Conservation (phyloP, 2,797 vertebrate species). For the Austrolebias charrua region DNA sequence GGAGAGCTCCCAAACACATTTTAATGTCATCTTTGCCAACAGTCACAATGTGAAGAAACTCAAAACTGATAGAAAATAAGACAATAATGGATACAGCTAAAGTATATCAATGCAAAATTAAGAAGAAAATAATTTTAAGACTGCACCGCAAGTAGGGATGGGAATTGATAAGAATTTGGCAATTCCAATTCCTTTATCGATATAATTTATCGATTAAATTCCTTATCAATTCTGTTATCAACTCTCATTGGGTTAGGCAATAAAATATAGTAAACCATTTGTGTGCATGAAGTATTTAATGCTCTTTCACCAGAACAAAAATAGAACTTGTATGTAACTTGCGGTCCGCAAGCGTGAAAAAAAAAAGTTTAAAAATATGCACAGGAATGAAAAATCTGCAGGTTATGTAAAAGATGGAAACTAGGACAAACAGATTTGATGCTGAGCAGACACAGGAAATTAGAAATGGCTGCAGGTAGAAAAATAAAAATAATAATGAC, state of each 20-base stretch:
- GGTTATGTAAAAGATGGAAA: constrained; percentile 22
- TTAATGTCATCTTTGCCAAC: neutral
- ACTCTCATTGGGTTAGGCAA: too few relatives aligned
- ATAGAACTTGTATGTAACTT: too few relatives aligned
- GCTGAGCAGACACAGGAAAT: constrained; percentile 34
- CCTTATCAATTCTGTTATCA: too few relatives aligned
- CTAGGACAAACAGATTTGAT: constrained; percentile 9
- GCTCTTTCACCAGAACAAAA: too few relatives aligned
- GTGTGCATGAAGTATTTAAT: too few relatives aligned
- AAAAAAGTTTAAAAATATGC: neutral
- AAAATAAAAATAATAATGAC: constrained; percentile 53
- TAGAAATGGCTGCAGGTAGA: constrained; percentile 39
- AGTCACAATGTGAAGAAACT: neutral
- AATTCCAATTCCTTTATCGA: too few relatives aligned
- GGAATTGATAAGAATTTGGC: too few relatives aligned
- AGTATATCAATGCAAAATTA: neutral
- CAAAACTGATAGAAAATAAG: neutral
- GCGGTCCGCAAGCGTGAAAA: neutral
- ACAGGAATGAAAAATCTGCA: neutral
- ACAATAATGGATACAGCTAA: neutral
- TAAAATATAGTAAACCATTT: too few relatives aligned
- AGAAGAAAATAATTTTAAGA: neutral
- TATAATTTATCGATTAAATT: too few relatives aligned
- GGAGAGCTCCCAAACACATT: neutral
- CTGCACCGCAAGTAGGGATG: neutral